Base-by-base conservation (phyloP, 1,140 invertebrate species). In the Hylaeus anthracinus region DNA sequence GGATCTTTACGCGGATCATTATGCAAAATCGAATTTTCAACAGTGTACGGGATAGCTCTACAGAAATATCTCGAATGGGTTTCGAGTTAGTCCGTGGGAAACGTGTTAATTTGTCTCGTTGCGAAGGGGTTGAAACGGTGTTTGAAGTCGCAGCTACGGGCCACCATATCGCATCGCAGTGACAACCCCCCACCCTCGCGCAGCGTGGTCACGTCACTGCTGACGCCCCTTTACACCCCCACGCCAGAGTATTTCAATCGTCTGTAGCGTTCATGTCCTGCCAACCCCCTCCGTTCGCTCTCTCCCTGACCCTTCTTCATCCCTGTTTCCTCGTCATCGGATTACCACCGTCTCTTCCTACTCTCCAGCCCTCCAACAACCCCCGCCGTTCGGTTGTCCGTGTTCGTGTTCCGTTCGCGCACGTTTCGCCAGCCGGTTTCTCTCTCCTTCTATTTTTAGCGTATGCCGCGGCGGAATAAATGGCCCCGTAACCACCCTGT, bases 371-470 rank as follows among this genome's bases (percentile, higher is more conserved):
- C 37, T 14, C 48, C 6, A 0, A 26, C 26, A 26, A 26, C 26
- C 26, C 26, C 26, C 26, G 26, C 1, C 9, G 1, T 5, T 15
- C 8, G 0, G 41, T 4, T 4, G 5, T 37, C 5, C 4, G 39
- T 43, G 0, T 12, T 3, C 2, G 5, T 14, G 10, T 60, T 4
- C n/a, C 0, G 4, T 53, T 53, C 41, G 6, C 5, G 43, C 26
- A 75, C 51, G 51, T 51, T 66, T 75, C 61, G n/a, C 45, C 55
- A 37, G 12, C 45, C 14, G 0, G 26, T 26, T 26, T 26, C 6
- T 41, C 15, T 64, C 45, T 55, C 71, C 39, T 60, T 15, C 65
- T 70, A 77, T 77, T 70, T 70, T 77, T 77, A 70, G 65, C 69
- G 14, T 45, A 61, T 65, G 5, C 12, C 41, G 26, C 53, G 55